Conservation (phyloP, 2,113 vertebrate genomes). For the Grantiella picta region DNA sequence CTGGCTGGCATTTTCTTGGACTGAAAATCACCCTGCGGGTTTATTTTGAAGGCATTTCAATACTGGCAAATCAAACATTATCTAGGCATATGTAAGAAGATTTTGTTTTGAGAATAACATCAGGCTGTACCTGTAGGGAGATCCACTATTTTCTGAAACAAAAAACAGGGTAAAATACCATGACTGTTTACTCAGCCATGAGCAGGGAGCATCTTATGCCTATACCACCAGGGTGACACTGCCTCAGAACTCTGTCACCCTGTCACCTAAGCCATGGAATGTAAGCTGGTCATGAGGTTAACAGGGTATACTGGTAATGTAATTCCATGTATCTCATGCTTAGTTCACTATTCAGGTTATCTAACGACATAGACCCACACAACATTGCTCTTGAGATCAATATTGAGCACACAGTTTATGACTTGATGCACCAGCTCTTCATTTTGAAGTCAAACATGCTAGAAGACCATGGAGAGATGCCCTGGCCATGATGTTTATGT, state of each 20-base stretch:
- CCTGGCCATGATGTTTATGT: neutral
- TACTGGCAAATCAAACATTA: neutral
- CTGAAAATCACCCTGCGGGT: neutral
- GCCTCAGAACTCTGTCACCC: neutral
- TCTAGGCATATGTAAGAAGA: neutral
- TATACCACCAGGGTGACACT: neutral
- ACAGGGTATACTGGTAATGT: neutral
- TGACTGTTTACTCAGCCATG: neutral
- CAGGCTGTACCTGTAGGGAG: neutral
- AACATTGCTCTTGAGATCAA: neutral
- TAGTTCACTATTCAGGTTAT: neutral
- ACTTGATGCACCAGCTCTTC: neutral
- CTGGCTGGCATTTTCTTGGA: neutral
- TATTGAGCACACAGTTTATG: neutral
- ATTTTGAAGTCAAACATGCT: neutral
- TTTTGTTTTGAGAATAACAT: neutral
- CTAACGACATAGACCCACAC: neutral
- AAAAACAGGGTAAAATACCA: neutral
- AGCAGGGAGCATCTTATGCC: neutral
- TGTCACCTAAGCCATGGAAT: accelerated
- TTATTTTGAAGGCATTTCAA: conserved; percentile 24
- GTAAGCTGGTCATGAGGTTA: neutral
- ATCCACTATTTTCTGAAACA: neutral
- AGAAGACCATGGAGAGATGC: neutral
- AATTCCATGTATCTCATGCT: neutral